Conservation (phyloP, 2,113 vertebrate genomes). For the Centrocercus urophasianus region DNA sequence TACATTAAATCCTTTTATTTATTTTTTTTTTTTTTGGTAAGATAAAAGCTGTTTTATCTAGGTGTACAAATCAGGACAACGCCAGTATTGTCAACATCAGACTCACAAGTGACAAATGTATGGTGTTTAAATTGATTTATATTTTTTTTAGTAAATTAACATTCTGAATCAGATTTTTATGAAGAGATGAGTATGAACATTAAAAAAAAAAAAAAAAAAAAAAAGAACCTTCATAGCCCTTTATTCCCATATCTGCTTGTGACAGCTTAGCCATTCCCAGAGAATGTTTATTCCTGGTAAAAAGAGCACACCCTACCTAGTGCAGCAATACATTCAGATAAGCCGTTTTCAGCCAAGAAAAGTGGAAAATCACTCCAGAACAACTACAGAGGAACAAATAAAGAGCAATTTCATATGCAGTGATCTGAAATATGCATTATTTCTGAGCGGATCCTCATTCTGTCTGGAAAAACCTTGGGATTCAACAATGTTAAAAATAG, state of each 20-base stretch:
- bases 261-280: slow-evolving; percentile 13
- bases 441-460: neutral
- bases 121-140: neutral
- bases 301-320: slow-evolving; percentile 10
- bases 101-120: slow-evolving; percentile 4
- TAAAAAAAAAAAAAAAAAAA: neutral
- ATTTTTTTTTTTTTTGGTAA: neutral
- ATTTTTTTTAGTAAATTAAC: neutral
- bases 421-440: neutral
- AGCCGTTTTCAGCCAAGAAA: neutral
- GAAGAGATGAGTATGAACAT: neutral
- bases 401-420: neutral
- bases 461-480: neutral
- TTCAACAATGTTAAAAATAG: neutral
- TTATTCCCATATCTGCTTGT: slow-evolving; percentile 6
- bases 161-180: slow-evolving; percentile 31
- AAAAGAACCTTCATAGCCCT: neutral
- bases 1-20: neutral
- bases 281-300: slow-evolving; percentile 21
- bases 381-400: neutral
- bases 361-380: neutral
- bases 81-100: neutral
- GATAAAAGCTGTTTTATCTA: slow-evolving; percentile 19
- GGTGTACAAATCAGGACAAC: neutral
- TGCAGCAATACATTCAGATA: neutral